These are phyloP conservation scores for Loriculus beryllinus DNA, from an alignment of 2,797 vertebrate species.

Conservation along the genomic window DNA sequence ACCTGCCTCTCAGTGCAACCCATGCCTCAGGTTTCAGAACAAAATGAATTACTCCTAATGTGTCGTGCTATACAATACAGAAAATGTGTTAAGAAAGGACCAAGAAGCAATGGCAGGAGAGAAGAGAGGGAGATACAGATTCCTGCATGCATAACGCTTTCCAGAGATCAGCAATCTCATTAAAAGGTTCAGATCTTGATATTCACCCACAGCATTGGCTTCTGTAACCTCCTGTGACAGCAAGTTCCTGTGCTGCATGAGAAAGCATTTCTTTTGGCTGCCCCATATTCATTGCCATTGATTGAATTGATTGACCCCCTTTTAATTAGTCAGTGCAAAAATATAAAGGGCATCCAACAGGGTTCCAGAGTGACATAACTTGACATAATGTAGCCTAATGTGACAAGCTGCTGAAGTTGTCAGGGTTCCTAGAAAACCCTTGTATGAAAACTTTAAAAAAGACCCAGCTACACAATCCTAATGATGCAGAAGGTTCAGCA, in stretches of 20 bases:
- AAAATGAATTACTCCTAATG: background rate
- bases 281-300: background rate
- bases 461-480: background rate
- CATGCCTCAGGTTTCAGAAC: background rate
- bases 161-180: background rate
- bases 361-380: background rate
- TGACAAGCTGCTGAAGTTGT: background rate
- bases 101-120: background rate
- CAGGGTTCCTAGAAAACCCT: background rate
- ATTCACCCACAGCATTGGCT: background rate
- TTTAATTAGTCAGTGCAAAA: constrained; percentile 15
- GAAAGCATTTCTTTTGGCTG: constrained; percentile 4
- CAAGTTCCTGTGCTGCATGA: background rate
- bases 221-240: background rate
- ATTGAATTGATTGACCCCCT: constrained; percentile 40
- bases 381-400: background rate
- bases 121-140: background rate
- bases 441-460: background rate
- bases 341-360: background rate
- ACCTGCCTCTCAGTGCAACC: background rate
- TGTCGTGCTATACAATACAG: background rate
- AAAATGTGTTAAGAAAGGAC: background rate
- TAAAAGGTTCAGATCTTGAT: background rate
- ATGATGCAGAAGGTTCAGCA: background rate
- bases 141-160: background rate